Evolutionary conservation across 2,113 vertebrate genomes (phyloP).

Genomic region (Clinocottus analis): DNA sequence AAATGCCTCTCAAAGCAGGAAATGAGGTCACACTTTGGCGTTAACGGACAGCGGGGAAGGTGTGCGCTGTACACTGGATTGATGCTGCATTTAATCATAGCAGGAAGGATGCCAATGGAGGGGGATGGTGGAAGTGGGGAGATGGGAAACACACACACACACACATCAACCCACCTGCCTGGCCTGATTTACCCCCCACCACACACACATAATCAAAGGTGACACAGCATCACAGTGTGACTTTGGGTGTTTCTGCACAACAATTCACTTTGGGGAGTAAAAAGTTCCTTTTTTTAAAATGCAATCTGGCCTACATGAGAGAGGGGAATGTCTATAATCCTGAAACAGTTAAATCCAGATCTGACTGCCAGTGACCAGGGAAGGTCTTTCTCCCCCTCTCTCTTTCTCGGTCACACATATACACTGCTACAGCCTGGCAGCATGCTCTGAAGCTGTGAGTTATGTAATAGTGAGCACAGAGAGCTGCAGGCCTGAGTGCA

Average conservation of each 20-base stretch:
- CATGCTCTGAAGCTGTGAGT: conserved; percentile 67
- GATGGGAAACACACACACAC: too few relatives aligned
- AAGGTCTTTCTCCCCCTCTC: conserved; percentile 43
- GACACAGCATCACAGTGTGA: conserved; percentile 42
- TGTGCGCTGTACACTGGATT: conserved; percentile 42
- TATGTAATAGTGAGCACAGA: conserved; percentile 74
- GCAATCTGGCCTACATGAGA: conserved; percentile 1
- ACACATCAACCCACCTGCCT: conserved; percentile 46
- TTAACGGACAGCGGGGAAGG: conserved; percentile 36
- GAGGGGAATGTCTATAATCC: conserved; percentile 27
- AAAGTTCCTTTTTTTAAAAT: neutral
- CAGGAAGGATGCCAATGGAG: conserved; percentile 38
- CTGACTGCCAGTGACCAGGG: conserved; percentile 50
- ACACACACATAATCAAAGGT: conserved; percentile 47
- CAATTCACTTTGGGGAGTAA: neutral
- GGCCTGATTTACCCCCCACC: conserved; percentile 43
- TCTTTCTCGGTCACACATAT: conserved; percentile 45
- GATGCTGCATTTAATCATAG: conserved; percentile 68
- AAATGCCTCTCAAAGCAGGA: conserved; percentile 38
- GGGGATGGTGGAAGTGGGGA: conserved; percentile 6
- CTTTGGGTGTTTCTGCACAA: conserved; percentile 18
- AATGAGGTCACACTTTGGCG: conserved; percentile 67
- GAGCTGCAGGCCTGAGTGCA: conserved; percentile 78
- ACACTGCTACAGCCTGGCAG: conserved; percentile 58
- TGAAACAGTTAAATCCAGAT: conserved; percentile 41